Conservation (phyloP, 2,797 vertebrate species). For the Telmatherina bonti region DNA sequence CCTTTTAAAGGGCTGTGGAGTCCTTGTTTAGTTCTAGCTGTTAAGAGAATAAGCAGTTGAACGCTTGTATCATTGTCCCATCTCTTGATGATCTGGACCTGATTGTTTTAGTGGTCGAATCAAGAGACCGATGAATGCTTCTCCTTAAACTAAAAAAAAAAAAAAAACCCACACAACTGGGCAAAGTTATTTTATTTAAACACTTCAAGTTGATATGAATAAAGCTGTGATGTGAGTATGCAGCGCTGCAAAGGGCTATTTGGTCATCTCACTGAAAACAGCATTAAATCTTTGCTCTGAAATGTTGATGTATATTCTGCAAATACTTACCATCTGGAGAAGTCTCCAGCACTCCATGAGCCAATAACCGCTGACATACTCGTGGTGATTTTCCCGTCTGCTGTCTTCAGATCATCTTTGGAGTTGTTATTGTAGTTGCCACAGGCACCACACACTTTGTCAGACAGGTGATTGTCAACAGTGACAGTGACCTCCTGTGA, state of each 20-base stretch:
- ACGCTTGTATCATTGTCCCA: constrained; percentile 61
- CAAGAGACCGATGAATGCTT: constrained; percentile 14
- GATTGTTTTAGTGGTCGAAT: constrained; percentile 71
- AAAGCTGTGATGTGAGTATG: constrained; percentile 15
- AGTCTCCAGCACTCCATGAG: constrained; percentile 82
- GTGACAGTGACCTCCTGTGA: constrained; percentile 71
- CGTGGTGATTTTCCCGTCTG: constrained; percentile 56
- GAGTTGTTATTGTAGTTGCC: constrained; percentile 82
- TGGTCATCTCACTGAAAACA: constrained; percentile 24
- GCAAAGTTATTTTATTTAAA: neutral
- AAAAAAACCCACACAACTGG: neutral
- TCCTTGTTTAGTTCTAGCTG: constrained; percentile 75
- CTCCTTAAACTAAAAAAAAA: constrained; percentile 19
- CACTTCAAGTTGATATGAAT: constrained; percentile 26
- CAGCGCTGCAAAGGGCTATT: neutral
- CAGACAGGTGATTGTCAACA: constrained; percentile 54
- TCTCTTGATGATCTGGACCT: constrained; percentile 67
- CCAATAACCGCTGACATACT: constrained; percentile 59
- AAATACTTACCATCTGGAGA: constrained; percentile 82
- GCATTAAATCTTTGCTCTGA: constrained; percentile 3
- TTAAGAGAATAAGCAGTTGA: constrained; percentile 73
- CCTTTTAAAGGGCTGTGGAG: constrained; percentile 74
- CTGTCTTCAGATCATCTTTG: constrained; percentile 72
- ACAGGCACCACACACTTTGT: constrained; percentile 82
- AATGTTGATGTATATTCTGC: constrained; percentile 1